Base-by-base conservation (phyloP, 2,797 vertebrate genomes). In the Neosalanx taihuensis region DNA sequence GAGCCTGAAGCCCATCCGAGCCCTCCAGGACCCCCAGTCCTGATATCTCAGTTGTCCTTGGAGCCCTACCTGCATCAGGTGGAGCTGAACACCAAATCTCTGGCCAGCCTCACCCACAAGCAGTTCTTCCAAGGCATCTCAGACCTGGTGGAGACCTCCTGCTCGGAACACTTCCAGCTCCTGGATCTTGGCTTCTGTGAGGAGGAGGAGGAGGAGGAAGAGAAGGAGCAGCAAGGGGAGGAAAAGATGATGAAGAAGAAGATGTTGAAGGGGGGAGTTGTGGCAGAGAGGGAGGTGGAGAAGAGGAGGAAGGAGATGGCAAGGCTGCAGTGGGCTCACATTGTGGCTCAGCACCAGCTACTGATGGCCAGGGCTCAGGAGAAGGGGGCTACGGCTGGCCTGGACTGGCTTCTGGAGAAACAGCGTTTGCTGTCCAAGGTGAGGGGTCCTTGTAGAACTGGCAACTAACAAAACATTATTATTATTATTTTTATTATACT, bases 311-410 rank as follows among this genome's bases (percentile, higher is more conserved):
- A 76, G 0, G 95, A 98, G 86, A 88, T 95, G 87, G 89, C 88
- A 51, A 91, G 92, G 81, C 88, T 98, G 60, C 95, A 95, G 84
- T 89, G 94, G 79, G 91, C 94, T 0, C 92, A 94, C 75, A 85
- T 95, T 64, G 93, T 95, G 81, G 89, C 87, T 6, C 94, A 95
- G 46, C 89, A 92, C 77, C 93, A 97, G 74, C 80, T 97, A 51
- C 89, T 98, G 84, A 90, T 90, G 77, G 90, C 93, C 59, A 84
- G 81, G 13, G 92, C 94, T 7, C 88, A 94, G 74, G 93, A 95
- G 81, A 81, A 81, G 64, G 89, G 93, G 59, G 2, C 93, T 67
- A 88, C 63, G 62, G 90, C 92, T 15, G 91, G 93, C 29, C 76
- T 95, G 61, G 84, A 91, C 15, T 96, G 94, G 86, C 89, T 92